Base-by-base conservation (phyloP, 2,888 invertebrate genomes). In the Drosophila merina region DNA sequence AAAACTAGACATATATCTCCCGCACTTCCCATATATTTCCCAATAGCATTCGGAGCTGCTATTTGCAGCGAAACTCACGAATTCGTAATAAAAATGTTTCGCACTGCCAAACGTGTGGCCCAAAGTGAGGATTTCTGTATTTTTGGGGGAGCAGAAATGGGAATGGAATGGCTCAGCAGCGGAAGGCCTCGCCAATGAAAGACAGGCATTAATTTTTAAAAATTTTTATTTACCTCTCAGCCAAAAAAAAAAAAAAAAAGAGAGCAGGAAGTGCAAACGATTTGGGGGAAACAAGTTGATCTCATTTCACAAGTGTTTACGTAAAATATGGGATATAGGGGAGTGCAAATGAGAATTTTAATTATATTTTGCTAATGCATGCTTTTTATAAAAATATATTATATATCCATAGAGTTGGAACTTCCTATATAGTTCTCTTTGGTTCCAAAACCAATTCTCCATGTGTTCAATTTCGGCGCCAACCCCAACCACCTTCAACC, bases 31-130 rank as follows among this genome's bases (percentile, higher is more conserved):
- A 49, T 67, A 67, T 38, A 50, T 67, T 54, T 40, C 26, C 9
- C 48, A 20, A 40, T 28, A 50, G 63, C 76, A 68, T 44, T 44
- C 25, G 44, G 9, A 87, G 72, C 88, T 80, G 79, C 71, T 72
- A 77, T 88, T 86, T 89, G 59, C 76, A 69, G 77, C 74, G 76
- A 86, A 89, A 76, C 89, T 87, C 89, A 89, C 89, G 90, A 89
- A 89, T 76, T 79, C 73, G 89, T 79, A 80, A 89, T 89, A 90
- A 89, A 89, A 83, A 84, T 87, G 68, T 85, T 87, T 85, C 67
- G 69, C 76, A 66, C 71, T 79, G 76, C 40, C 62, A 54, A 74
- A 67, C 64, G 73, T 74, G 70, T 73, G 73, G 67, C 56, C 45
- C 38, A 33, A 42, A 52, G 36, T 56, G 51, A 33, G 38, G 20